Conservation (phyloP, 1,140 invertebrate genomes). For the Bombyx mori region ASM3026992v2 NC_085124.1:7390501-7391000, state of each 20-base stretch:
- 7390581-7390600: too few relatives aligned
- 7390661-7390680: too few relatives aligned
- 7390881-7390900: conserved; percentile 17
- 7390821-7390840: neutral
- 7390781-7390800: conserved; percentile 1
- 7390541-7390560: too few relatives aligned
- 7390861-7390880: conserved; percentile 21
- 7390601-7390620: too few relatives aligned
- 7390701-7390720: too few relatives aligned
- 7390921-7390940: conserved; percentile 54
- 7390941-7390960: conserved; percentile 43
- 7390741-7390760: conserved; percentile 13
- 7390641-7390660: too few relatives aligned
- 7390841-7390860: conserved; percentile 7
- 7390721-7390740: conserved; percentile 2
- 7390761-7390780: conserved; percentile 10
- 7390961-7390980: conserved; percentile 47
- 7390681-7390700: too few relatives aligned
- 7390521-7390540: too few relatives aligned
- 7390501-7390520: too few relatives aligned
- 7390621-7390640: too few relatives aligned
- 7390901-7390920: conserved; percentile 36
- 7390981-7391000: conserved; percentile 36
- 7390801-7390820: conserved; percentile 2
- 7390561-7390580: too few relatives aligned